Base-by-base conservation (phyloP, 1,140 invertebrate species). In the Episyrphus balteatus region DNA sequence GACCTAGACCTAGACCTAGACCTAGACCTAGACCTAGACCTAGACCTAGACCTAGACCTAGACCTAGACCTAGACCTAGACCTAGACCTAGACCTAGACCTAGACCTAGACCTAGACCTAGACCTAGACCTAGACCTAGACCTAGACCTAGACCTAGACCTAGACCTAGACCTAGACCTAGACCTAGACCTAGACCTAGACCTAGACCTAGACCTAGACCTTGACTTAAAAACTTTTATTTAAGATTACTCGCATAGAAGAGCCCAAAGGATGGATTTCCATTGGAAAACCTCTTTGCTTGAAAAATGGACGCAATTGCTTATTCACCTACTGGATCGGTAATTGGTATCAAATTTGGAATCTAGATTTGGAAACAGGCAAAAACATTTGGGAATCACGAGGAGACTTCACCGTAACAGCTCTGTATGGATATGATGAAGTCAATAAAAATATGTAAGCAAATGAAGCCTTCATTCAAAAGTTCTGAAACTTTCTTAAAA, bases 291-390 rank as follows among this genome's bases (percentile, higher is more conserved):
- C 58, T 18, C 54, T 51, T 18, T 68, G 64, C 46, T 43, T 58
- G 6, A 42, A 37, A 31, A 44, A 21, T 8, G 59, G 59, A 3
- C 34, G 45, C 11, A 57, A 47, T 43, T 68, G 65, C 33, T 50
- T 59, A 9, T 65, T 67, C 21, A 44, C 42, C 11, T 51, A 68
- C 44, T 65, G 56, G 41, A 63, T 63, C n/a, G 56, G 54, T 39
- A 61, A 67, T 44, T 68, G 62, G 62, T 43, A 47, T 40, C 61
- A 67, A 46, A 55, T 63, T 36, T 65, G 62, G 61, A 60, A 63
- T 15, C 44, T 68, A 0, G 42, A 68, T 42, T 49, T 66, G 34
- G 30, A 50, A 19, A 63, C 61, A 1, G 60, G 60, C 0, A 31
- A 52, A 14, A 67, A 67, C 42, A 49, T 32, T 17, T 62, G 61